Conservation (phyloP, 1,140 invertebrate species). For the Diorhabda sublineata region DNA sequence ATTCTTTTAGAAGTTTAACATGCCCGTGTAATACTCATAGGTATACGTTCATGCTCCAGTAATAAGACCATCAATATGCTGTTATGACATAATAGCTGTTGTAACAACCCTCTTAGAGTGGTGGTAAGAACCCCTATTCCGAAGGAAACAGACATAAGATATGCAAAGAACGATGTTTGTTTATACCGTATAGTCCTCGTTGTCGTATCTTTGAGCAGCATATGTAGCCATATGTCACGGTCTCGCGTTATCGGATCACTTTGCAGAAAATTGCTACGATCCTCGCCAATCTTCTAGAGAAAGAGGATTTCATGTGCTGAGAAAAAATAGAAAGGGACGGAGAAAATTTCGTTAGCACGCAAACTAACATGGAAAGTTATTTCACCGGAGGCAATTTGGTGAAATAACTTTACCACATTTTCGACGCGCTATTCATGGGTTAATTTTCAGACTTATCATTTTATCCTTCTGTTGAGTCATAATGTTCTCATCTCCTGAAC, state of each 20-base stretch:
- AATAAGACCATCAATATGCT: conserved; percentile 41
- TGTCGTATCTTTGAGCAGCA: conserved; percentile 32
- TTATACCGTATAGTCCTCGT: conserved; percentile 35
- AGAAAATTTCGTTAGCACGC: conserved; percentile 35
- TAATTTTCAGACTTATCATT: conserved; percentile 33
- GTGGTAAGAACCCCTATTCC: conserved; percentile 35
- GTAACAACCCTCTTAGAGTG: conserved; percentile 37
- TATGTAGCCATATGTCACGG: conserved; percentile 44
- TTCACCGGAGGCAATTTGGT: conserved; percentile 14
- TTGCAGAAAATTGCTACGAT: conserved; percentile 42
- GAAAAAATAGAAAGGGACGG: conserved; percentile 25
- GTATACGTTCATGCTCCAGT: conserved; percentile 16
- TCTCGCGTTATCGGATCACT: conserved; percentile 41
- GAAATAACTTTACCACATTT: conserved; percentile 35
- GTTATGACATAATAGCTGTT: conserved; percentile 40
- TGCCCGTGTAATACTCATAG: background rate
- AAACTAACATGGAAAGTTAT: conserved; percentile 39
- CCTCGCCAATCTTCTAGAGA: conserved; percentile 34
- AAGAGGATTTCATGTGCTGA: conserved; percentile 21
- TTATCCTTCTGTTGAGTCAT: conserved; percentile 13
- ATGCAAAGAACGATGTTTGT: conserved; percentile 44
- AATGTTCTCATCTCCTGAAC: no score
- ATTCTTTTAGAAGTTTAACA: background rate
- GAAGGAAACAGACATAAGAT: conserved; percentile 35
- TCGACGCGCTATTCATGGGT: conserved; percentile 34